Evolutionary conservation across 2,888 invertebrate species (phyloP), one percentile per base, ranked within the genome.

Genomic region (Dolichopus griseipennis): DNA sequence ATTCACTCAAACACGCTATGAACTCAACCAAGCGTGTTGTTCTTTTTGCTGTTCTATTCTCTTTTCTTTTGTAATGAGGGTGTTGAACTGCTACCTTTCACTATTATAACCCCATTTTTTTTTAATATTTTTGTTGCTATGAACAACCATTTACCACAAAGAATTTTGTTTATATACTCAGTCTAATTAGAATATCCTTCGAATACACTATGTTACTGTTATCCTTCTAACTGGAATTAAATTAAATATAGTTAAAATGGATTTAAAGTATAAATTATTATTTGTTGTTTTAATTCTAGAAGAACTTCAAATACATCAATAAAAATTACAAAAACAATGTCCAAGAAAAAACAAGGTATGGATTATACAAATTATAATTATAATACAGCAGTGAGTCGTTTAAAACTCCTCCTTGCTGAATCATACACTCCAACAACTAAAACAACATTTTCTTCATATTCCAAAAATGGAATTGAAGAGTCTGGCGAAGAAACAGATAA

Each of bases 281-380:
- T 27, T 5, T 27, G 27, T 27, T 27, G 27, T 27, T 64, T 18
- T 21, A 62, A 65, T 67, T 52, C 2, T 65, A 70, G 70, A 68
- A 70, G 68, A 68, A 64, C 65, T n/a, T 70, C 70, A 18, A 70
- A 69, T 68, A 66, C 69, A 22, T 75, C 78, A 67, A 79, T 81
- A 77, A 80, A 77, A 75, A 76, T 79, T 67, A 76, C 78, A 66
- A 79, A 76, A 72, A 75, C 76, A 70, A 76, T 77, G 69, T 76
- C 76, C 68, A 81, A 80, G 73, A 81, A 79, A 73, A 74, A 75
- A 65, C 79, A 79, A 72, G 84, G 87, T 65, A 87, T 90, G 66
- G 91, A 93, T 80, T 92, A 92, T 74, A 92, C 92, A 0, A 93
- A 93, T 77, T 84, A 89, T 74, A 92, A 92, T 8, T 92, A 93